phyloP scores from a whole-genome alignment of 2,797 vertebrate species.

The Takifugu ocellatus region DNA sequence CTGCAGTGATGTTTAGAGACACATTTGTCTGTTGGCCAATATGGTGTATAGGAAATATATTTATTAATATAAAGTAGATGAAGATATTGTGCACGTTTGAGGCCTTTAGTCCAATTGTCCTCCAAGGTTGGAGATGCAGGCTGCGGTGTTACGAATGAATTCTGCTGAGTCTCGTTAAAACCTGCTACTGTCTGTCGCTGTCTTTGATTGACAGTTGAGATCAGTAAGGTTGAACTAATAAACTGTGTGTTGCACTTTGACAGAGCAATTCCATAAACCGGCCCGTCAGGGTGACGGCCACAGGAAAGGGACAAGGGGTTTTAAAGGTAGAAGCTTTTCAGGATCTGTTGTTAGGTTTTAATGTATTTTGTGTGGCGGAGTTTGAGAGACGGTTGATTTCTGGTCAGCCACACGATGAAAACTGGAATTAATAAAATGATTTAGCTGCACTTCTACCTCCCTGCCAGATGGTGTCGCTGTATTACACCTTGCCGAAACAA shows the following conservation, averaged over 20 bases:
- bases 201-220: slow-evolving; percentile 66
- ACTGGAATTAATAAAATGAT: too few relatives aligned
- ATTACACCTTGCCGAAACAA: slow-evolving; percentile 75
- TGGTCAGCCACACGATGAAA: too few relatives aligned
- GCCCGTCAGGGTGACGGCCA: slow-evolving; percentile 46
- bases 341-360: background rate
- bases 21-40: slow-evolving; percentile 44
- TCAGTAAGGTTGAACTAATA: too few relatives aligned
- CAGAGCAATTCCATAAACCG: slow-evolving; percentile 56
- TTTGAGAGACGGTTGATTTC: too few relatives aligned
- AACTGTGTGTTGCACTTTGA: background rate
- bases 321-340: slow-evolving; percentile 33
- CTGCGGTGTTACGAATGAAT: too few relatives aligned
- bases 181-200: slow-evolving; percentile 67
- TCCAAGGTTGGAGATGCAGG: too few relatives aligned
- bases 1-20: too few relatives aligned
- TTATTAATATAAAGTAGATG: too few relatives aligned
- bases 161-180: slow-evolving; percentile 17
- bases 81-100: too few relatives aligned
- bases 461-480: slow-evolving; percentile 79
- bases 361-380: background rate
- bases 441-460: too few relatives aligned
- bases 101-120: too few relatives aligned
- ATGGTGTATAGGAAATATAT: slow-evolving; percentile 35
- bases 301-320: slow-evolving; percentile 57